Conservation (phyloP, 2,113 vertebrate species). For the Sialia sialis region DNA sequence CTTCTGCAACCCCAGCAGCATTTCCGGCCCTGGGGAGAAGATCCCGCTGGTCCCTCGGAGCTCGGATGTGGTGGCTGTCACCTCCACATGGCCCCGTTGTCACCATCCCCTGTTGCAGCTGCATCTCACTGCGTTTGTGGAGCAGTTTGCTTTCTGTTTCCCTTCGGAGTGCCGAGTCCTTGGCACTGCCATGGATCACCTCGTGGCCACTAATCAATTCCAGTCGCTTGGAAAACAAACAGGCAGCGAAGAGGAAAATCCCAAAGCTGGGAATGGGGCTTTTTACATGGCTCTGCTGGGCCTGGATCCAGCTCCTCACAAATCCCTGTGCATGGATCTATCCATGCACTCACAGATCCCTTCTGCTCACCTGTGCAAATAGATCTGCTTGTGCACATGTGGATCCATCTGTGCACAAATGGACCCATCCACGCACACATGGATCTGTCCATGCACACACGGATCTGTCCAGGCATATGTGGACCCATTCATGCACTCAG, state of each 20-base stretch:
- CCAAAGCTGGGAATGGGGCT: background rate
- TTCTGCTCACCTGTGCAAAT: fast-evolving
- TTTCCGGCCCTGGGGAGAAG: background rate
- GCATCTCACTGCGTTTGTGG: fast-evolving
- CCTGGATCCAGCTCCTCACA: fast-evolving
- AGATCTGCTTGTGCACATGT: background rate
- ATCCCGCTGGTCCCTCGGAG: fast-evolving
- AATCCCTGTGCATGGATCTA: fast-evolving
- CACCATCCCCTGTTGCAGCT: background rate
- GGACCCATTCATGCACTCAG: background rate
- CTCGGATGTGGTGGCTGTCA: constrained; percentile 6
- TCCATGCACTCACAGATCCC: fast-evolving
- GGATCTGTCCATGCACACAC: fast-evolving
- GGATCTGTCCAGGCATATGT: fast-evolving
- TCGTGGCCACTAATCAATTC: background rate
- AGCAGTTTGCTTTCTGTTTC: background rate
- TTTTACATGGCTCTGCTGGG: background rate
- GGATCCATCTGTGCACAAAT: background rate
- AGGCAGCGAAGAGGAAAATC: background rate
- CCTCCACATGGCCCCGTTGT: background rate
- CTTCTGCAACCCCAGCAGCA: background rate
- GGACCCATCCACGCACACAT: too few species aligned
- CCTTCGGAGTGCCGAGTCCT: fast-evolving
- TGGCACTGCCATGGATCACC: background rate
- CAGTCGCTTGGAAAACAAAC: background rate